phyloP scores from a whole-genome alignment of 35 echinoderm and acorn worm species.

The Acanthaster planci region DNA sequence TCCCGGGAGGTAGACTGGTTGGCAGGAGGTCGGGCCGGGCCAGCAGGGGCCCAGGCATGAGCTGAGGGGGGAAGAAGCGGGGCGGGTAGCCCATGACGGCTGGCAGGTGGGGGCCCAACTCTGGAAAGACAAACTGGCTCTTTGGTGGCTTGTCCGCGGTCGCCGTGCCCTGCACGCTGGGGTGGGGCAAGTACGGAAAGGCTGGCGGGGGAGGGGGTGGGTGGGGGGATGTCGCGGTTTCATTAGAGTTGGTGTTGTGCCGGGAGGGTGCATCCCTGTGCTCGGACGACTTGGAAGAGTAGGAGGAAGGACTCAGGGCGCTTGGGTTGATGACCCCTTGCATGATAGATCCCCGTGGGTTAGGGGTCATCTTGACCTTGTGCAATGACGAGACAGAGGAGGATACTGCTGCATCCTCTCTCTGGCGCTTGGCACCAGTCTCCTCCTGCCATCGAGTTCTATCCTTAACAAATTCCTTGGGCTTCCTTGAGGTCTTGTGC shows the following conservation, averaged over 20 bases:
- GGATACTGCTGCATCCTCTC: neutral
- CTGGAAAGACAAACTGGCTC: conserved; percentile 20
- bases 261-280: conserved; percentile 23
- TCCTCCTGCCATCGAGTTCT: conserved; percentile 8
- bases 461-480: conserved; percentile 13
- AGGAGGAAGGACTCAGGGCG: conserved; percentile 28
- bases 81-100: conserved; percentile 52
- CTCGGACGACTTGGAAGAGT: conserved; percentile 13
- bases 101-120: conserved; percentile 17
- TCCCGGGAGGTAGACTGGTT: conserved; percentile 54
- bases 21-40: conserved; percentile 56
- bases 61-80: conserved; percentile 48
- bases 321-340: conserved; percentile 76
- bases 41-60: conserved; percentile 35
- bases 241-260: conserved; percentile 21
- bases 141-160: conserved; percentile 4
- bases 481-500: neutral
- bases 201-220: neutral
- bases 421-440: neutral
- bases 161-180: conserved; percentile 13
- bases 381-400: neutral
- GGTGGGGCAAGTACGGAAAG: conserved; percentile 29
- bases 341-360: conserved; percentile 78
- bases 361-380: conserved; percentile 72
- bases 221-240: conserved; percentile 10